Evolutionary conservation across 2,888 invertebrate genomes (phyloP), one percentile per base, ranked within the genome.

Genomic region (Cheilosia urbana): DNA sequence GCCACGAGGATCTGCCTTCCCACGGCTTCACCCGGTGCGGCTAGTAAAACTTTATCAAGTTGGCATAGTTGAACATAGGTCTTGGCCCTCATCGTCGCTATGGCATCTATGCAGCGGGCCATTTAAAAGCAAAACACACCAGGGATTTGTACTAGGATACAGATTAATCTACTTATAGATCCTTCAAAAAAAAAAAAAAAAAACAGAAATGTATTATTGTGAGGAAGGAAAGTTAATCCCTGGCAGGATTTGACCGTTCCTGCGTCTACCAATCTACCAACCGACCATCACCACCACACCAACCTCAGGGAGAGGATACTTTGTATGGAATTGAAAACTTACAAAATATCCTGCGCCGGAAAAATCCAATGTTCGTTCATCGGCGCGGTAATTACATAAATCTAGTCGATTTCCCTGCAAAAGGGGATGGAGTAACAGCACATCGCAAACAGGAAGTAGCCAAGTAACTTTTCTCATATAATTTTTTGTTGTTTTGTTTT

Each of bases 321-420:
- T 51, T 51, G n/a, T 71, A 49, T 21, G 27, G 71, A 49, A 71
- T 71, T 62, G 65, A 21, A 79, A 58, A 65, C 66, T 76, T 60
- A 62, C 30, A 30, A 66, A 80, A 73, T 73, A 68, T 42, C 65
- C 66, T 73, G 21, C n/a, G 27, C n/a, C 27, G 24, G 47, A 51
- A 77, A 77, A 45, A 73, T 72, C 73, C 40, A 37, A 51, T 47
- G 37, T 63, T 51, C 34, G 69, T 53, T 72, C 55, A 63, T 68
- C 45, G 68, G 72, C 57, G 55, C 65, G 72, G 82, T 83, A 78
- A 83, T 83, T 83, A 78, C 78, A 83, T 83, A 78, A 83, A 78
- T 83, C 77, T 78, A 63, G 72, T 73, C 34, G 72, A 77, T 76
- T 82, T 76, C 58, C 69, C 45, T 34, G 27, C 45, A 45, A 19